Evolutionary conservation across 1,140 invertebrate species (phyloP).

Genomic region (Pectinophora gossypiella): DNA sequence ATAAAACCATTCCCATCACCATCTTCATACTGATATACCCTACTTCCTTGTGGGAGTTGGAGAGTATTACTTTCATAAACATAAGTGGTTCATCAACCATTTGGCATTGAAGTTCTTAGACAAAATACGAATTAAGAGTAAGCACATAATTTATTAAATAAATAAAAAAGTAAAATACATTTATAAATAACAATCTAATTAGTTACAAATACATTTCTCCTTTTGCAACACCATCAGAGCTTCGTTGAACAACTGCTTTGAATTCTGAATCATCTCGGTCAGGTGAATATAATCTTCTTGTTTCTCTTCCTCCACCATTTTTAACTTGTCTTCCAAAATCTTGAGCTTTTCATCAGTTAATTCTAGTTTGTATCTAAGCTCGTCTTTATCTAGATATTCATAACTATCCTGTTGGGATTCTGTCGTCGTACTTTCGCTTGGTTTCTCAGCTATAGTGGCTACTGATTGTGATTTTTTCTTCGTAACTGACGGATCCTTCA

Average conservation of each 20-base stretch:
- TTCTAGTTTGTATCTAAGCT: slow-evolving; percentile 59
- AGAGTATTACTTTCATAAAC: too few relatives aligned
- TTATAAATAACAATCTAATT: not conserved
- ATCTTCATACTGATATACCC: too few relatives aligned
- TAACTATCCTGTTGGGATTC: slow-evolving; percentile 30
- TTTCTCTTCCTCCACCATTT: slow-evolving; percentile 69
- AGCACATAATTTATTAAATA: slow-evolving; percentile 16
- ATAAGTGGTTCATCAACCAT: too few relatives aligned
- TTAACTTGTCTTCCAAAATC: slow-evolving; percentile 66
- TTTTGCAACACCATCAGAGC: slow-evolving; percentile 55
- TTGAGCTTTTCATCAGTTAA: slow-evolving; percentile 62
- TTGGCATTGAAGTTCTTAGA: too few relatives aligned
- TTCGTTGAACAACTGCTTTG: slow-evolving; percentile 65
- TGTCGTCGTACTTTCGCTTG: slow-evolving; percentile 34
- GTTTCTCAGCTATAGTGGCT: slow-evolving; percentile 32
- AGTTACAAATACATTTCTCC: slow-evolving; percentile 55
- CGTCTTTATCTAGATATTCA: slow-evolving; percentile 49
- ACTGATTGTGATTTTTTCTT: slow-evolving; percentile 43
- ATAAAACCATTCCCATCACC: too few relatives aligned
- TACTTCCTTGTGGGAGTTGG: too few relatives aligned
- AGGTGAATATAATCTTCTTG: slow-evolving; percentile 58
- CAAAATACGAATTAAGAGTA: slow-evolving; percentile 1
- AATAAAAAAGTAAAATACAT: slow-evolving; percentile 9
- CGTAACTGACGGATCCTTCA: slow-evolving; percentile 12
- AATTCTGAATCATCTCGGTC: slow-evolving; percentile 66